Evolutionary conservation across 1,140 invertebrate genomes (phyloP), one percentile per base, ranked within the genome.

Genomic region (Phocides pigmalion): DNA sequence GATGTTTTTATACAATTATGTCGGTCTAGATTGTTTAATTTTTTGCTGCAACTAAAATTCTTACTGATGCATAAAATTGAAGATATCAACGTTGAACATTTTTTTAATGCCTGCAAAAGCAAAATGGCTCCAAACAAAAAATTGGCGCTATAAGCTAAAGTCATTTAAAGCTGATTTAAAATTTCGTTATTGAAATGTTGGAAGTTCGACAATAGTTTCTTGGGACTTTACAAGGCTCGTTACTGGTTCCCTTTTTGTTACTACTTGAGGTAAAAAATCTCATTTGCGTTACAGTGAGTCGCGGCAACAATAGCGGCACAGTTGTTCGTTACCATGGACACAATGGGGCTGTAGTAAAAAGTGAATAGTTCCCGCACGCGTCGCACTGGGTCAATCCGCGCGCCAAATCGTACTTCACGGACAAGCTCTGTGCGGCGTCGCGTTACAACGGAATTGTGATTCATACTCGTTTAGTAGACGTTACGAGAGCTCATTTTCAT

Each of bases 11-110:
- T 22, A 58, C 28, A 46, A 58, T 44, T 22, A 32, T 39, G 15
- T 19, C 32, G 15, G 8, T 49, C 12, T 42, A 32, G 42, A 37
- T 61, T 61, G 28, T 35, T 61, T 22, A 46, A 47, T 61, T 47
- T 59, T 61, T 37, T 61, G 12, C 28, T 14, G 28, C 11, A 0
- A 12, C 17, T 0, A 15, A 47, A 11, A n/a, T 46, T 25, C 8
- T 25, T 44, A 22, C n/a, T 37, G 44, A 46, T 61, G 56, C 56
- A 35, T 35, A 47, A 61, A 61, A 61, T 61, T 61, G 16, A 61
- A 61, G 44, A 47, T 46, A 59, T 47, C 44, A 42, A 58, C 28
- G 42, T 35, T 12, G 44, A 59, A 47, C 25, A 47, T 35, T 35
- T 42, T n/a, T 59, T 15, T 12, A 17, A 37, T 28, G 16, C 11